Evolutionary conservation across 2,797 vertebrate genomes (phyloP).

Genomic region (Epinephelus coioides): DNA sequence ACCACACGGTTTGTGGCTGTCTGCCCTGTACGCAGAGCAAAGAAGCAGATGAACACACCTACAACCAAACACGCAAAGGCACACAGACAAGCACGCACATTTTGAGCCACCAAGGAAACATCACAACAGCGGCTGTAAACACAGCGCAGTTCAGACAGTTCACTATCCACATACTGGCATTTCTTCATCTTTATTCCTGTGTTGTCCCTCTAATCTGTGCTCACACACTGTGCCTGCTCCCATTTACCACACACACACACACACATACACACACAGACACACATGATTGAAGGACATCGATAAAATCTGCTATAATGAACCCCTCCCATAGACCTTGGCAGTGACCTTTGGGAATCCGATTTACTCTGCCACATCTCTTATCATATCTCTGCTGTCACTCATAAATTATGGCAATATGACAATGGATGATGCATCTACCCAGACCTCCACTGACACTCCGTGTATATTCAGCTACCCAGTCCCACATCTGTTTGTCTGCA

Average conservation of each 20-base stretch:
- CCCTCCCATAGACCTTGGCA: slow-evolving; percentile 75
- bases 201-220: slow-evolving; percentile 5
- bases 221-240: slow-evolving; percentile 25
- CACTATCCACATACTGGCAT: slow-evolving; percentile 14
- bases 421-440: slow-evolving; percentile 58
- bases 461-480: slow-evolving; percentile 23
- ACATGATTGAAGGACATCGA: slow-evolving; percentile 73
- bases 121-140: slow-evolving; percentile 56
- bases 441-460: slow-evolving; percentile 33
- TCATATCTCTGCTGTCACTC: slow-evolving; percentile 73
- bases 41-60: slow-evolving; percentile 61
- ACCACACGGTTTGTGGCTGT: slow-evolving; percentile 44
- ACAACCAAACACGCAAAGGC: slow-evolving; percentile 37
- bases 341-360: slow-evolving; percentile 78
- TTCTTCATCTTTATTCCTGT: slow-evolving; percentile 33
- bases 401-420: slow-evolving; percentile 69
- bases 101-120: slow-evolving; percentile 54
- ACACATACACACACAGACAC: slow-evolving; percentile 32
- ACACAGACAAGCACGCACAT: slow-evolving; percentile 32
- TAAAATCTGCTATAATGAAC: slow-evolving; percentile 77
- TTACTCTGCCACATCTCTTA: slow-evolving; percentile 73
- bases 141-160: slow-evolving; percentile 40
- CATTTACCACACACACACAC: slow-evolving; percentile 10
- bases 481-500: slow-evolving; percentile 20
- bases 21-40: slow-evolving; percentile 14